Percentiles rank a stretch among this genome's conserved stretches.
Evolutionary conservation across 2,888 invertebrate genomes (phyloP).

Genomic region (Agriotes lineatus): DNA sequence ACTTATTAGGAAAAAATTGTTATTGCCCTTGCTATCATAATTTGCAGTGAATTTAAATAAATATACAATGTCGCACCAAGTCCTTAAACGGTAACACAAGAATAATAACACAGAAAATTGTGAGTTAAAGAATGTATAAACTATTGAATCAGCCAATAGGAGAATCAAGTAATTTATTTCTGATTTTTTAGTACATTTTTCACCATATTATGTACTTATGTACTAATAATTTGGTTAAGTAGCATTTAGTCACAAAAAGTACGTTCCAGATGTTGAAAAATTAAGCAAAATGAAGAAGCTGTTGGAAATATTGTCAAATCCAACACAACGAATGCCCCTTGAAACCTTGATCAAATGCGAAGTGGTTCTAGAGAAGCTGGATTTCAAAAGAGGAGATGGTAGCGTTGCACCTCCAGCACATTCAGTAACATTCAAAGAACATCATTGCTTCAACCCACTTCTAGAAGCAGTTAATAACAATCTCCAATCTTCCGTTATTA

Average conservation of each 20-base stretch:
- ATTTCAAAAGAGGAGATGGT: constrained; percentile 76
- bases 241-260: constrained; percentile 1
- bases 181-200: too few species aligned
- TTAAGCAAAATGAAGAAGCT: constrained; percentile 95
- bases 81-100: too few species aligned
- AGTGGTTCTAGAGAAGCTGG: constrained; percentile 89
- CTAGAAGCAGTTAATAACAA: constrained; percentile 87
- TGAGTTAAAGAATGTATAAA: too few species aligned
- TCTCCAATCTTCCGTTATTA: constrained; percentile 86
- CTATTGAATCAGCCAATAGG: too few species aligned
- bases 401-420: constrained; percentile 67
- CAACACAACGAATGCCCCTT: constrained; percentile 88
- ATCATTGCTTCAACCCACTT: constrained; percentile 85
- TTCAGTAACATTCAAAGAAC: constrained; percentile 71
- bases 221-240: too few species aligned
- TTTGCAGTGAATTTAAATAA: neutral
- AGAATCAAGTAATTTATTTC: too few species aligned
- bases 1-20: constrained; percentile 7
- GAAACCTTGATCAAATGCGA: constrained; percentile 94
- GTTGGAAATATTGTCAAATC: constrained; percentile 90
- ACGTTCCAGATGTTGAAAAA: constrained; percentile 83
- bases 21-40: neutral
- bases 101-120: too few species aligned
- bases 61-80: too few species aligned
- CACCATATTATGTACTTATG: too few species aligned